phyloP scores from a whole-genome alignment of 2,113 vertebrate genomes.

The Struthidea cinerea region DNA sequence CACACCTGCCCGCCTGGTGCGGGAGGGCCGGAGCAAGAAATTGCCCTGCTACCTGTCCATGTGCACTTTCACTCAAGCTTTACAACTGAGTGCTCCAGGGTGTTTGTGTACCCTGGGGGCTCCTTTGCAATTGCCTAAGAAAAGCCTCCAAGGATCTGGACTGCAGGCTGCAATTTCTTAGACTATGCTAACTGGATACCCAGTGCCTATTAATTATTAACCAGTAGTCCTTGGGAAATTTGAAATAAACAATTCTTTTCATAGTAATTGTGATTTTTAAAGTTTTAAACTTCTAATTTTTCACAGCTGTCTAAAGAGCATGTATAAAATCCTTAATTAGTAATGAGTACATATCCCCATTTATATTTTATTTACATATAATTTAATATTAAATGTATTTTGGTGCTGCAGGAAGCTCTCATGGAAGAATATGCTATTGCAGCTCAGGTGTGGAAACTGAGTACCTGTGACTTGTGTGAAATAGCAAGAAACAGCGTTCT shows the following conservation, averaged over 20 bases:
- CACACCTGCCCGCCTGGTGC: background rate
- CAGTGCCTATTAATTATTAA: background rate
- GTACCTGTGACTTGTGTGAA: constrained; percentile 94
- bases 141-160: background rate
- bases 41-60: background rate
- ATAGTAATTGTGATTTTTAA: background rate
- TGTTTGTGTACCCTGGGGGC: background rate
- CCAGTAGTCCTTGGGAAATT: background rate
- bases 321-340: background rate
- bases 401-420: constrained; percentile 82
- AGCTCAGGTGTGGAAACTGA: constrained; percentile 97
- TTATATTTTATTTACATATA: background rate
- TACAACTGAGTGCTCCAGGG: background rate
- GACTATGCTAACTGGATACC: background rate
- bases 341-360: background rate
- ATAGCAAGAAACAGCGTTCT: constrained; percentile 95
- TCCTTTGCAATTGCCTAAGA: background rate
- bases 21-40: background rate
- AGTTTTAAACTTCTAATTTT: constrained; percentile 1
- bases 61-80: background rate
- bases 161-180: background rate
- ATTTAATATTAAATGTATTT: background rate
- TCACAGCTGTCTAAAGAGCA: constrained; percentile 25
- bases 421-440: constrained; percentile 99
- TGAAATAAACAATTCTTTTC: background rate